Base-by-base conservation (phyloP, 1,140 invertebrate species). In the Hyposmocoma kahamanoa region DNA sequence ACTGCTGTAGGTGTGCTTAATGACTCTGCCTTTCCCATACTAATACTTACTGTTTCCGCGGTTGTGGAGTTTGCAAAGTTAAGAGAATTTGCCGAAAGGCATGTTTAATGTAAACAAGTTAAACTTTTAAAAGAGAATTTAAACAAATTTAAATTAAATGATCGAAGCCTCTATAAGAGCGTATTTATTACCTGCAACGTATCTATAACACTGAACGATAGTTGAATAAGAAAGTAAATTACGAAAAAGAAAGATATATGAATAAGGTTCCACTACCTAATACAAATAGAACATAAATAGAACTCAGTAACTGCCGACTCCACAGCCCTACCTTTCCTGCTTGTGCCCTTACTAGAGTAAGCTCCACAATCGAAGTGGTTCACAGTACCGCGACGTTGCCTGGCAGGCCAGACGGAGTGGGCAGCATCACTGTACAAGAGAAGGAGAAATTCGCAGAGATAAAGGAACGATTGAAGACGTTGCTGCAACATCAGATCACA, bases 401-500 rank as follows among this genome's bases (percentile, higher is more conserved):
- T 83, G 79, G 79, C 87, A 98, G 97, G 87, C 97, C 98, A 21
- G 98, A 99, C 87, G 97, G 98, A 13, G 97, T 99, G 54, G 97
- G 97, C 53, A 99, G 98, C 62, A 98, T 99, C 50, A 96, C 96
- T 3, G 92, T 96, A 67, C 97, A 98, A 76, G 98, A 99, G 79
- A 98, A 98, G 76, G 97, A 99, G 68, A 97, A 97, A 72, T 99
- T 99, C 87, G 94, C 97, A 49, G 96, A 98, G 77, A 96, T 99
- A 50, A 99, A 99, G 83, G 97, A 99, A 70, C 89, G 97, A 41
- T 87, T 99, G 44, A 91, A 95, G 69, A 92, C 96, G 61, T 87
- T 99, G 47, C 87, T 99, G 36, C 98, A 99, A 86, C 94, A 98
- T 85, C 98, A 99, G 90, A 98, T 99, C 50, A 99, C 98, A 2